Evolutionary conservation across 2,888 invertebrate genomes (phyloP), one percentile per base, ranked within the genome.

Genomic region (Rhagium mordax): DNA sequence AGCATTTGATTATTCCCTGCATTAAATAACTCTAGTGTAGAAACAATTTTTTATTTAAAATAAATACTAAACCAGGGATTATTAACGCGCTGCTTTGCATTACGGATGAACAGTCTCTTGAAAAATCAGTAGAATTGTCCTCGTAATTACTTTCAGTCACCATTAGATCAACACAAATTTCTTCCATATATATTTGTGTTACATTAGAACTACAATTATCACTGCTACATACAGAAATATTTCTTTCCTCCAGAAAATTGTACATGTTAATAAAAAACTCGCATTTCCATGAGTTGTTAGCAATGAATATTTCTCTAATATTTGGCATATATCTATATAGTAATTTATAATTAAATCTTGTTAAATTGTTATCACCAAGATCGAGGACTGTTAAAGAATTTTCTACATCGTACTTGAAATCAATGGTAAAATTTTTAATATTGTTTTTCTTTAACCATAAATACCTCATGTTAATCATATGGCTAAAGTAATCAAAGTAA

Each of bases 381-480:
- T 85, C 86, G 21, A 87, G 74, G 70, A 84, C 74, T 51, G 75
- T 77, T 20, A 87, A 74, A 10, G 82, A 82, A 68, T 81, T 81
- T 69, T 82, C 80, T 64, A 80, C 77, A 77, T 85, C 81, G 7
- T 80, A 78, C 71, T 84, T 81, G 60, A 78, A 77, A 72, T 79
- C 79, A 21, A 86, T 72, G 3, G 76, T 80, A 55, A 87, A 78
- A 78, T 84, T 83, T 13, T 48, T 81, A 6, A 86, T 82, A 6
- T 71, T 78, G 74, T 87, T 87, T 48, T 81, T 81, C 72, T 84
- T 84, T 70, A 88, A 74, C 86, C 87, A 88, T 21, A 88, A 74
- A 29, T 83, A 80, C 10, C 78, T 80, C 62, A 88, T 74, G 48
- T 83, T 83, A n/a, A 81, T 78, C 77, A 86, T 82, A 75, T 83